A percentile compares a stretch with the other conserved stretches of the same genome.
phyloP scores from a whole-genome alignment of 2,113 vertebrate genomes.

The Oncorhynchus masou region DNA sequence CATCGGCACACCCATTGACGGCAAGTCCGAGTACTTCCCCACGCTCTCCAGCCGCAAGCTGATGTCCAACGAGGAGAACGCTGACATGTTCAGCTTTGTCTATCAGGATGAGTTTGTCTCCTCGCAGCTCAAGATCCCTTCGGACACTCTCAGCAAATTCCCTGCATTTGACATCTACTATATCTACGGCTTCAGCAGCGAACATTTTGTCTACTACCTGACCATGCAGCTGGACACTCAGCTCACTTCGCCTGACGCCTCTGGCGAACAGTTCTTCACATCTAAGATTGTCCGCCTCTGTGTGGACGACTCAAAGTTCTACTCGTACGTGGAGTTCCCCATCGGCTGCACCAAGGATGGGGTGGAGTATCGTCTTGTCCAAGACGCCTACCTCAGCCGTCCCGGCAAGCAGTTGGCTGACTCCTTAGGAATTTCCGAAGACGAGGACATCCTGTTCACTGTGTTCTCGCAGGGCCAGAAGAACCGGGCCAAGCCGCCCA shows the following conservation, averaged over 20 bases:
- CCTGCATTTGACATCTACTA: constrained; percentile 98
- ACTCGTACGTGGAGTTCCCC: constrained; percentile 98
- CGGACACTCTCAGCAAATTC: constrained; percentile 95
- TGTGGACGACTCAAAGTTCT: constrained; percentile 96
- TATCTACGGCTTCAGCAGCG: constrained; percentile 96
- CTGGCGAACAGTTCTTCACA: constrained; percentile 96
- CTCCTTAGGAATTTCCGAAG: constrained; percentile 86
- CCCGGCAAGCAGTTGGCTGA: constrained; percentile 86
- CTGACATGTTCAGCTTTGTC: constrained; percentile 98
- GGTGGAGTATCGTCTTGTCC: constrained; percentile 94
- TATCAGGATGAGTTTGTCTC: constrained; percentile 99
- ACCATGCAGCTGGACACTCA: constrained; percentile 97
- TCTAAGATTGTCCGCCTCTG: constrained; percentile 98
- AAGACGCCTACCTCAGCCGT: constrained; percentile 91
- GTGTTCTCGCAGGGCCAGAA: constrained; percentile 98
- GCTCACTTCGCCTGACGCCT: constrained; percentile 91
- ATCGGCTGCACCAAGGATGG: constrained; percentile 94
- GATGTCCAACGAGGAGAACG: constrained; percentile 95
- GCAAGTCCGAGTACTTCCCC: constrained; percentile 97
- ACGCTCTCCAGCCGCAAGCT: constrained; percentile 95
- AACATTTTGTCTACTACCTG: constrained; percentile 98
- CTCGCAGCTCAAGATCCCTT: constrained; percentile 97
- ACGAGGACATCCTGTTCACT: constrained; percentile 94
- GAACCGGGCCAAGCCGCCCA: constrained; percentile 95
- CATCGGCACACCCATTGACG: constrained; percentile 95